Evolutionary conservation across 2,797 vertebrate species (phyloP).

Genomic region (Lophius americanus): DNA sequence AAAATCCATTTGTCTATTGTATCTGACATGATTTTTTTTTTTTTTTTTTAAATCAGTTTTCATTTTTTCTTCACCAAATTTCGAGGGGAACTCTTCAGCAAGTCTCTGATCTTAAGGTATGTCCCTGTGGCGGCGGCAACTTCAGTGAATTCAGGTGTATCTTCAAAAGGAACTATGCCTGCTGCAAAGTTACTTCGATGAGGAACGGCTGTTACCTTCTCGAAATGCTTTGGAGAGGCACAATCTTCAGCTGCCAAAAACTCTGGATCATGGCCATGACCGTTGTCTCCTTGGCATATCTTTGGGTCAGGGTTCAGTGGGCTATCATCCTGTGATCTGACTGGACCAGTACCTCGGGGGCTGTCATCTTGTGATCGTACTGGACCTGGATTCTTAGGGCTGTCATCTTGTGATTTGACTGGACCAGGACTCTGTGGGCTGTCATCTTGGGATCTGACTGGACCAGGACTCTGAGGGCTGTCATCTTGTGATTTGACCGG

Average conservation of each 20-base stretch:
- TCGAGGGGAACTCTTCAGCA: constrained; percentile 93
- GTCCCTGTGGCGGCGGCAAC: constrained; percentile 94
- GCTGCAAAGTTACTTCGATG: constrained; percentile 94
- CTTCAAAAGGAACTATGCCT: constrained; percentile 95
- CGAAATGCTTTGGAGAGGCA: constrained; percentile 19
- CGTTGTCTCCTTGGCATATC: no score
- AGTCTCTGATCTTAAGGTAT: constrained; percentile 90
- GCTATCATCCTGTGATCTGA: no score
- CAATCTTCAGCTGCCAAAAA: constrained; percentile 2
- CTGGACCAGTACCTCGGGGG: no score
- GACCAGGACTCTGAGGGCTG: constrained; percentile 21
- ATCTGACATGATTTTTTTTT: no score
- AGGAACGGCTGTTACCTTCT: constrained; percentile 81
- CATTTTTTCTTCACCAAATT: constrained; percentile 89
- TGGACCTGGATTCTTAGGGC: no score
- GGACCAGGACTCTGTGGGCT: constrained; percentile 21
- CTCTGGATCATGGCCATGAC: constrained; percentile 3
- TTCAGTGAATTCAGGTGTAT: constrained; percentile 95
- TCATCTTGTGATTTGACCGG: constrained; percentile 12
- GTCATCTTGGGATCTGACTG: constrained; percentile 27
- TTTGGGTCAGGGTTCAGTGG: no score
- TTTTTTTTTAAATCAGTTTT: constrained; percentile 1
- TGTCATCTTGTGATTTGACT: no score
- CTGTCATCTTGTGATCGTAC: no score
- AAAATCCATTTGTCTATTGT: constrained; percentile 15